These are phyloP conservation scores for Oppia nitens DNA, from an alignment of 1,140 invertebrate genomes.

Conservation along the genomic window DNA sequence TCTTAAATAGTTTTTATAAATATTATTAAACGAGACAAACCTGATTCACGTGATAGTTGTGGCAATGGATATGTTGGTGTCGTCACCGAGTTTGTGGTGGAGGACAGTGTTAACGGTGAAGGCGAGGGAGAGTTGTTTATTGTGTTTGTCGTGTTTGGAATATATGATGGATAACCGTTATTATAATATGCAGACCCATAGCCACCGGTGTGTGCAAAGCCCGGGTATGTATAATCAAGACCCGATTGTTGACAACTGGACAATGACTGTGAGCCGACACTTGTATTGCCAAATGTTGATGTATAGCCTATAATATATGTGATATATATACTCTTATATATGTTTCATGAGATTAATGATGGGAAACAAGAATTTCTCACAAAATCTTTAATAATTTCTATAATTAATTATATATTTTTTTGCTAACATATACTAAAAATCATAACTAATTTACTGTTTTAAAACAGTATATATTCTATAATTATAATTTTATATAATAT, in stretches of 20 bases:
- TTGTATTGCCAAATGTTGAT: background rate
- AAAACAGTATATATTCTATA: too few species aligned
- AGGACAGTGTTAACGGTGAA: background rate
- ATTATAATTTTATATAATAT: too few species aligned
- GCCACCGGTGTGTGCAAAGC: background rate
- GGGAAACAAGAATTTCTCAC: too few species aligned
- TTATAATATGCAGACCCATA: background rate
- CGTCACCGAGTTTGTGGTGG: conserved; percentile 20
- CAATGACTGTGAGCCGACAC: background rate
- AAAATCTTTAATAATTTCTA: too few species aligned
- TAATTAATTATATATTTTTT: too few species aligned
- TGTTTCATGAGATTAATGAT: too few species aligned
- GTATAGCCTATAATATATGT: too few species aligned
- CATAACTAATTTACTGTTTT: too few species aligned
- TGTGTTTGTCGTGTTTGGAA: background rate
- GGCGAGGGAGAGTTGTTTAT: background rate
- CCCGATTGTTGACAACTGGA: background rate
- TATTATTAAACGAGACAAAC: too few species aligned
- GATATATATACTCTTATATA: too few species aligned
- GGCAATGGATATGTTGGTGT: conserved; percentile 22
- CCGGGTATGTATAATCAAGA: background rate
- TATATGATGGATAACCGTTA: background rate
- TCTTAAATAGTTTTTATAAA: too few species aligned
- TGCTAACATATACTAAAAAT: too few species aligned
- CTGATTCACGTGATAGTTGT: conserved; percentile 21